A percentile compares a stretch with the other conserved stretches of the same genome.
Evolutionary conservation across 2,113 vertebrate genomes (phyloP).

Genomic region (Gasterosteus nipponicus): DNA sequence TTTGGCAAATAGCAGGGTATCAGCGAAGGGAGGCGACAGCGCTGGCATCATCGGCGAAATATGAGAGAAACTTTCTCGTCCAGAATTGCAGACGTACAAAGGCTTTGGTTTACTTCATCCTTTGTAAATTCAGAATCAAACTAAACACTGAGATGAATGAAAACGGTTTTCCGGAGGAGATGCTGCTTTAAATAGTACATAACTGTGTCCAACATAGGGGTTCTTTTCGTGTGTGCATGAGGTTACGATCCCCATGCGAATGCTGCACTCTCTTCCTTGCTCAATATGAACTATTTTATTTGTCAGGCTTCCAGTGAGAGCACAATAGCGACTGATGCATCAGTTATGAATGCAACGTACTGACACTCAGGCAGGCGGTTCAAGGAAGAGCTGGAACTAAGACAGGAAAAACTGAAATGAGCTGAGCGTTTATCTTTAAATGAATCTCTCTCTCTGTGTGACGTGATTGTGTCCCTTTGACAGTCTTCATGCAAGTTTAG

Average conservation of each 20-base stretch:
- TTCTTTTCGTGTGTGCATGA: no score
- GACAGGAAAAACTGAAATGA: not conserved
- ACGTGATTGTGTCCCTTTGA: slow-evolving; percentile 6
- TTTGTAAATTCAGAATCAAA: slow-evolving; percentile 1
- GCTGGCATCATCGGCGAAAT: slow-evolving; percentile 39
- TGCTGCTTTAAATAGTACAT: not conserved
- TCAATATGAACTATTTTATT: slow-evolving; percentile 42
- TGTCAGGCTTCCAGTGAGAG: slow-evolving; percentile 34
- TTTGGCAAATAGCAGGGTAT: slow-evolving; percentile 61
- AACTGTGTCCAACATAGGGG: not conserved
- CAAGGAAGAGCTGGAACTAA: not conserved
- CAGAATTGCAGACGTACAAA: slow-evolving; percentile 19
- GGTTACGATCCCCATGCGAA: not conserved
- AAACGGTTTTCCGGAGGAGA: not conserved
- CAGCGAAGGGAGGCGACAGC: slow-evolving; percentile 41
- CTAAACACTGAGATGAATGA: slow-evolving; percentile 1
- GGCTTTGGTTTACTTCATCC: slow-evolving; percentile 5
- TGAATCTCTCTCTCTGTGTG: slow-evolving; percentile 5
- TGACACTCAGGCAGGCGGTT: not conserved
- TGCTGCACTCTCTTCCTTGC: slow-evolving; percentile 13
- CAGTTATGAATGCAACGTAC: slow-evolving; percentile 43
- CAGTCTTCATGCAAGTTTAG: slow-evolving; percentile 19
- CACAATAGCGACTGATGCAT: slow-evolving; percentile 41
- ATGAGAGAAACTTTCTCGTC: slow-evolving; percentile 23
- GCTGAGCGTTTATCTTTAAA: not conserved